phyloP scores from a whole-genome alignment of 2,113 vertebrate species.

The Zosterops lateralis region DNA sequence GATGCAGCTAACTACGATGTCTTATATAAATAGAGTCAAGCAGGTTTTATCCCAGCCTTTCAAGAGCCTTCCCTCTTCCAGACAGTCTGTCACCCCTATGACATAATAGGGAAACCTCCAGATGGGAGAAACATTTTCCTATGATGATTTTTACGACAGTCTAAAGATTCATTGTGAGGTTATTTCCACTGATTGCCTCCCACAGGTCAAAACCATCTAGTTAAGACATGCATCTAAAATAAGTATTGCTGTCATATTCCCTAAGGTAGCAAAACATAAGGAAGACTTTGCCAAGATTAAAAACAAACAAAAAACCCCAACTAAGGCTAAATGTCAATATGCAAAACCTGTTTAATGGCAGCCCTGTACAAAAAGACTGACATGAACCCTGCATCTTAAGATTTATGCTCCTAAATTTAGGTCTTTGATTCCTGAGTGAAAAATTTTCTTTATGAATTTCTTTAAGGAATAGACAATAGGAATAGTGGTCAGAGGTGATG shows the following conservation, averaged over 20 bases:
- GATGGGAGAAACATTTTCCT: slow-evolving; percentile 24
- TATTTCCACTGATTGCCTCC: background rate
- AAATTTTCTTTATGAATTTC: background rate
- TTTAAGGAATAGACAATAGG: background rate
- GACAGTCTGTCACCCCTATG: background rate
- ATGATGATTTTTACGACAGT: background rate
- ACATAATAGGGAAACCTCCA: slow-evolving; percentile 25
- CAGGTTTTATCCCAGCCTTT: background rate
- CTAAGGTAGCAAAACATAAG: background rate
- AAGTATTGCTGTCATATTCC: background rate
- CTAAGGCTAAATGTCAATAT: background rate
- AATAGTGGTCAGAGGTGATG: background rate
- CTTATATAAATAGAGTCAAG: background rate
- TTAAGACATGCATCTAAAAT: background rate
- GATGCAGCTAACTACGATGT: background rate
- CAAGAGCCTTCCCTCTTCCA: slow-evolving; percentile 21
- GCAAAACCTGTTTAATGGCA: background rate
- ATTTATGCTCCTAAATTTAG: background rate
- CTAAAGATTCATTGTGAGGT: background rate
- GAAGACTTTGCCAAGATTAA: background rate
- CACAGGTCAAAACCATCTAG: background rate
- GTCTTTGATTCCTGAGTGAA: background rate
- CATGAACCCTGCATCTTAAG: background rate
- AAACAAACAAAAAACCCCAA: background rate
- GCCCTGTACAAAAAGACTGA: background rate